Conservation (phyloP, 2,797 vertebrate genomes). For the Semaprochilodus insignis region DNA sequence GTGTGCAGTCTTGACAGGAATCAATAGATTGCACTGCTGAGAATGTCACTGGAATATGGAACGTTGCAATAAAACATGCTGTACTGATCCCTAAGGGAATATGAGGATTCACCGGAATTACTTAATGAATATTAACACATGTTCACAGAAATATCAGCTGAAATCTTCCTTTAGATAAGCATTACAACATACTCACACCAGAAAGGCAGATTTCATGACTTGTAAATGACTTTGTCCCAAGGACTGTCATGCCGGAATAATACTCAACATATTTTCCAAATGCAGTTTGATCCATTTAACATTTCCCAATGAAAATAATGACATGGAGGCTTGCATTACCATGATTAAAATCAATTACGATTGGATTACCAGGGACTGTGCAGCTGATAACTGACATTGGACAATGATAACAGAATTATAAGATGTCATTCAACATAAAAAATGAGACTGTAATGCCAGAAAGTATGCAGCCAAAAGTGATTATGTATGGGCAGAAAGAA, state of each 20-base stretch:
- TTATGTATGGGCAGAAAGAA: conserved; percentile 5
- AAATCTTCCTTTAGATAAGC: not conserved
- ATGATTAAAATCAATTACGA: conserved; percentile 80
- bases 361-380: conserved; percentile 66
- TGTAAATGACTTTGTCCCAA: conserved; percentile 44
- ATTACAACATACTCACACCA: conserved; percentile 7
- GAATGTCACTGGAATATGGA: no score
- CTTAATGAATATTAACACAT: no score
- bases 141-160: not conserved
- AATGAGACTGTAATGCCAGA: not conserved
- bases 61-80: no score
- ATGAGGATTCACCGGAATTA: no score
- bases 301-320: conserved; percentile 64
- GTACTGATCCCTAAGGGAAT: no score
- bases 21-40: no score
- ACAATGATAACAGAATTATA: conserved; percentile 60
- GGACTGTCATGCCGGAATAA: conserved; percentile 56
- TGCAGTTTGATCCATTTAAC: conserved; percentile 67
- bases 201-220: conserved; percentile 33
- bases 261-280: conserved; percentile 62
- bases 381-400: conserved; percentile 55
- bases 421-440: conserved; percentile 43
- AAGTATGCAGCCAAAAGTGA: not conserved
- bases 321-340: conserved; percentile 72
- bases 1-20: no score